Percentiles rank a stretch among this genome's conserved stretches.
phyloP scores from a whole-genome alignment of 2,113 vertebrate species.

The Aldabrachelys gigantea region DNA sequence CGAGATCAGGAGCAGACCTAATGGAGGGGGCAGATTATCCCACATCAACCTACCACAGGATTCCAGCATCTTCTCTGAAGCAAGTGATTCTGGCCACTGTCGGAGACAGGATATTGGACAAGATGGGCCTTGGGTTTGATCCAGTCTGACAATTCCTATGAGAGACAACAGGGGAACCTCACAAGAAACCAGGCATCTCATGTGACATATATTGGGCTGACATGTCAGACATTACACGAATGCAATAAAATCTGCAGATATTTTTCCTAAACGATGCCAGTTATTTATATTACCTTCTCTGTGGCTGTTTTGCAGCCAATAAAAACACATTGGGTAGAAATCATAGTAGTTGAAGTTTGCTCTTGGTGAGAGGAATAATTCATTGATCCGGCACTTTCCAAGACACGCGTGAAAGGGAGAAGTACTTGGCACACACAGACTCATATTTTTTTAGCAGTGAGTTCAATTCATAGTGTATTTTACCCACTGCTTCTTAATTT shows the following conservation, averaged over 20 bases:
- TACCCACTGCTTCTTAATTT: slow-evolving; percentile 45
- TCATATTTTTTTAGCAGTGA: slow-evolving; percentile 33
- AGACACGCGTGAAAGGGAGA: slow-evolving; percentile 15
- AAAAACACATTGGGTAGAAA: slow-evolving; percentile 56
- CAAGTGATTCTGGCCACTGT: neutral
- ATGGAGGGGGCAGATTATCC: neutral
- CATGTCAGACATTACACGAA: slow-evolving; percentile 26
- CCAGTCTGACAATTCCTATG: slow-evolving; percentile 18
- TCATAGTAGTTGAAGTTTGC: slow-evolving; percentile 45
- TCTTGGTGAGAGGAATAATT: slow-evolving; percentile 44
- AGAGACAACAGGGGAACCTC: slow-evolving; percentile 35
- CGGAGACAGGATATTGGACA: neutral
- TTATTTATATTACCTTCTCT: slow-evolving; percentile 60
- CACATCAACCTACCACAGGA: neutral
- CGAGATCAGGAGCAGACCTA: neutral
- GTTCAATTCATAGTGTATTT: slow-evolving; percentile 11
- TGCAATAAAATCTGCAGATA: slow-evolving; percentile 41
- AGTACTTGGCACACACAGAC: neutral
- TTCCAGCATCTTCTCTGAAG: neutral
- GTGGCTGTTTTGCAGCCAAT: slow-evolving; percentile 38
- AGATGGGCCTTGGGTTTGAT: neutral
- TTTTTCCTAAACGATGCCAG: slow-evolving; percentile 9
- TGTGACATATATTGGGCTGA: slow-evolving; percentile 1
- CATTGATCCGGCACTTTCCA: slow-evolving; percentile 31
- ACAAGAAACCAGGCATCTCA: slow-evolving; percentile 8